Conservation (phyloP, 2,888 invertebrate species). For the Hemistola chrysoprasaria region DNA sequence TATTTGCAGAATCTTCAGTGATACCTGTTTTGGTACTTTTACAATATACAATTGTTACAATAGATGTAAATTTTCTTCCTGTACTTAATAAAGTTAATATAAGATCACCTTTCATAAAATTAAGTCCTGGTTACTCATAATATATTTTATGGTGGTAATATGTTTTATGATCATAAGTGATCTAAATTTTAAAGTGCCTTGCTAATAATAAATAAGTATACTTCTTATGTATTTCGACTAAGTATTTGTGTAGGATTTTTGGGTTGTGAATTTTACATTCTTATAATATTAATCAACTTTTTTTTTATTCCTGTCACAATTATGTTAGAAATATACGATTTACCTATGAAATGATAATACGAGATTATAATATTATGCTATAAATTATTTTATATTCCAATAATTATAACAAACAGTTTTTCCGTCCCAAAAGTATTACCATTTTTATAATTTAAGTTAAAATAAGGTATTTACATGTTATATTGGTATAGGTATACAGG, state of each 20-base stretch:
- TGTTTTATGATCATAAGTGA: slow-evolving; percentile 1
- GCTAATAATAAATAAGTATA: slow-evolving; percentile 5
- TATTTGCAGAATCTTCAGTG: slow-evolving; percentile 13
- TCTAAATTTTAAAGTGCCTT: slow-evolving; percentile 21
- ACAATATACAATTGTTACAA: slow-evolving; percentile 29
- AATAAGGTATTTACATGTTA: slow-evolving; percentile 26
- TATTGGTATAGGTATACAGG: slow-evolving; percentile 30
- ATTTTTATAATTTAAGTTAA: slow-evolving; percentile 40
- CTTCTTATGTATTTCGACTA: slow-evolving; percentile 16
- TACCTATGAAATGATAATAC: slow-evolving; percentile 33
- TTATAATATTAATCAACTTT: slow-evolving; percentile 3
- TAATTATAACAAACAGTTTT: slow-evolving; percentile 42
- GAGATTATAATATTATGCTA: slow-evolving; percentile 26
- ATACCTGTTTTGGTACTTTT: slow-evolving; percentile 29
- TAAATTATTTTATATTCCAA: slow-evolving; percentile 19
- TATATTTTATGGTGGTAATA: too few relatives aligned
- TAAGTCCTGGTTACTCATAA: too few relatives aligned
- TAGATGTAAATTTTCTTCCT: slow-evolving; percentile 15
- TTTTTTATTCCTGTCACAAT: slow-evolving; percentile 20
- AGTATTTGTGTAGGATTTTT: slow-evolving; percentile 18
- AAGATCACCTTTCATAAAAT: slow-evolving; percentile 4
- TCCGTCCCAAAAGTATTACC: slow-evolving; percentile 75
- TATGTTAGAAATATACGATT: slow-evolving; percentile 31
- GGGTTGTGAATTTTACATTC: slow-evolving; percentile 24
- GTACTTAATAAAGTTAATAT: slow-evolving; percentile 11